Conservation (phyloP, 2,888 invertebrate genomes). For the Allophyes oxyacanthae region DNA sequence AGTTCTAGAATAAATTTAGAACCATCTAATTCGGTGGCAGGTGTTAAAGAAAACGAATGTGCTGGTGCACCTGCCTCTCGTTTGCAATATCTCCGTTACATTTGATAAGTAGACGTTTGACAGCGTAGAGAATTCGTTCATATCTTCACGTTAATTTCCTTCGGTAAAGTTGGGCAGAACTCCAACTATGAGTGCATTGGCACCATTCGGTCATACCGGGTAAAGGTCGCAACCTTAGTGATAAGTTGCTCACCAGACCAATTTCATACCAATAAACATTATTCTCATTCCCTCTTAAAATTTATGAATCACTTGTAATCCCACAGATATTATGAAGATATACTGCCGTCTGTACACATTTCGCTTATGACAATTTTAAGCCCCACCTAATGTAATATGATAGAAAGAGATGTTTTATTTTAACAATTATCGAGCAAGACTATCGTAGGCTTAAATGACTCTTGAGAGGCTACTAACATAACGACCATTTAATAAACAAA, state of each 20-base stretch:
- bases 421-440: no score
- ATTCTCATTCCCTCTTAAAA: constrained; percentile 4
- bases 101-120: constrained; percentile 36
- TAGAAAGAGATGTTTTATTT: no score
- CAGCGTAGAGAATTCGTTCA: constrained; percentile 31
- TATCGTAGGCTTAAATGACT: no score
- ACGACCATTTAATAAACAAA: no score
- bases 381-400: no score
- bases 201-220: constrained; percentile 49
- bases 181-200: constrained; percentile 53
- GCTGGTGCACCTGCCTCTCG: constrained; percentile 63
- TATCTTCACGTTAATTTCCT: constrained; percentile 49
- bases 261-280: constrained; percentile 13
- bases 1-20: constrained; percentile 21
- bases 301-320: no score
- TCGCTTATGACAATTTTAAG: no score
- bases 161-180: constrained; percentile 44
- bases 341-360: no score
- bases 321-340: no score
- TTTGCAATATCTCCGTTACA: constrained; percentile 55
- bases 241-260: constrained; percentile 16
- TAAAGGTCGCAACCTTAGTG: constrained; percentile 48
- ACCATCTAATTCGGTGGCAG: constrained; percentile 60
- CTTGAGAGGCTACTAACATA: no score
- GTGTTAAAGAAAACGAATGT: constrained; percentile 67